These are phyloP conservation scores for Vombatus ursinus DNA, from an alignment of 2,113 vertebrate genomes.

Conservation along the genomic window DNA sequence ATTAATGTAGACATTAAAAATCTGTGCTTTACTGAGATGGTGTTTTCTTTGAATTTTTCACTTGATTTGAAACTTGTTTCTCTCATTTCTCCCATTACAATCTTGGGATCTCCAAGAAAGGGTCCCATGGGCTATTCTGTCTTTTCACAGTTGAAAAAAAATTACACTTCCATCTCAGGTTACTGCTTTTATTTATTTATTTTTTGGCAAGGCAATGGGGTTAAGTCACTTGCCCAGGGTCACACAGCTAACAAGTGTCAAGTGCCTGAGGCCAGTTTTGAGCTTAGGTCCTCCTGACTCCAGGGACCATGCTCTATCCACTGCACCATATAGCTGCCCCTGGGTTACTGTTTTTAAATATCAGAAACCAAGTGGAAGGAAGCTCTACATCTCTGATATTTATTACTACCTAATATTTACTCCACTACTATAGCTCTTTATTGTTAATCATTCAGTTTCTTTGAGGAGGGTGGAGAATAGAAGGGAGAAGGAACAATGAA, in stretches of 20 bases:
- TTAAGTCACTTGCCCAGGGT: too few species aligned
- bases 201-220: too few species aligned
- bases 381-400: neutral
- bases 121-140: neutral
- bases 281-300: too few species aligned
- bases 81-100: neutral
- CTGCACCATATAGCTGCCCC: too few species aligned
- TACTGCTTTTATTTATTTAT: neutral
- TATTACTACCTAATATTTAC: neutral
- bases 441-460: neutral
- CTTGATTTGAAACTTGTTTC: neutral
- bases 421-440: neutral
- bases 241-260: too few species aligned
- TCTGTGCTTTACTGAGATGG: neutral
- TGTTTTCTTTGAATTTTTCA: neutral
- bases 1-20: neutral
- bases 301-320: too few species aligned
- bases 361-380: neutral
- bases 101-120: neutral
- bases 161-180: neutral
- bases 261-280: too few species aligned
- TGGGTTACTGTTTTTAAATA: too few species aligned
- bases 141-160: neutral
- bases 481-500: neutral
- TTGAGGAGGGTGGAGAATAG: neutral